phyloP scores from a whole-genome alignment of 2,888 invertebrate genomes.

The Augochlorella aurata region DNA sequence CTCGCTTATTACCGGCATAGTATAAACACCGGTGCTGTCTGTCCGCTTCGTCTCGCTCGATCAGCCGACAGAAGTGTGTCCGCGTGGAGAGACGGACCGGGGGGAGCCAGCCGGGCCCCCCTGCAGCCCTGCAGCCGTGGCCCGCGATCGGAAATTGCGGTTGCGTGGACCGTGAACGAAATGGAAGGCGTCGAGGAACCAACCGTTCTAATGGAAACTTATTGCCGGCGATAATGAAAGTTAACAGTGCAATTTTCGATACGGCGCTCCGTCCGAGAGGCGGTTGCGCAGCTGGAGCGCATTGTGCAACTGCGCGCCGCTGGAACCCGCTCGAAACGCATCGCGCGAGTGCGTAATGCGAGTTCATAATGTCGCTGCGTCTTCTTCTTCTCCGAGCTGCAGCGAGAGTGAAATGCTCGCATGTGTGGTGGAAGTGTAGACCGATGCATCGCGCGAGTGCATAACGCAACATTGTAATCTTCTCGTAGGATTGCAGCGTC shows the following conservation, averaged over 20 bases:
- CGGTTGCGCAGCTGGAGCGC: not conserved
- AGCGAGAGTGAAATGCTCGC: not conserved
- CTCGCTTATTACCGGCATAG: slow-evolving; percentile 30
- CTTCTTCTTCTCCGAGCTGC: not conserved
- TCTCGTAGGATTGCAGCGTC: not conserved
- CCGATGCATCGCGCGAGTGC: not conserved
- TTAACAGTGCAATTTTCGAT: slow-evolving; percentile 17
- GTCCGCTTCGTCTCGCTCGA: slow-evolving; percentile 13
- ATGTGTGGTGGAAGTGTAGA: not conserved
- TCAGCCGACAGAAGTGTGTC: slow-evolving; percentile 10
- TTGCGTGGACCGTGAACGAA: slow-evolving; percentile 7
- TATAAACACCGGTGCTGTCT: slow-evolving; percentile 28
- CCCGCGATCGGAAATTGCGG: slow-evolving; percentile 14
- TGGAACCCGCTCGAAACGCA: not conserved
- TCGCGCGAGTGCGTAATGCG: not conserved
- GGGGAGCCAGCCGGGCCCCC: not conserved
- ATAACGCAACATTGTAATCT: not conserved
- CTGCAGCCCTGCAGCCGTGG: not conserved
- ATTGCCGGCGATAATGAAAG: slow-evolving; percentile 8
- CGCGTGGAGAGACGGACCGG: not conserved
- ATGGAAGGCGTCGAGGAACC: slow-evolving; percentile 17
- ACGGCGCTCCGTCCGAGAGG: not conserved
- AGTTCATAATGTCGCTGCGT: not conserved
- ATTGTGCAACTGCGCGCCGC: slow-evolving; percentile 4
- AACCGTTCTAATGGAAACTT: slow-evolving; percentile 21